These are phyloP conservation scores for Nesometra sesokonis DNA, from an alignment of 35 echinoderm and acorn worm genomes.

Conservation along the genomic window DNA sequence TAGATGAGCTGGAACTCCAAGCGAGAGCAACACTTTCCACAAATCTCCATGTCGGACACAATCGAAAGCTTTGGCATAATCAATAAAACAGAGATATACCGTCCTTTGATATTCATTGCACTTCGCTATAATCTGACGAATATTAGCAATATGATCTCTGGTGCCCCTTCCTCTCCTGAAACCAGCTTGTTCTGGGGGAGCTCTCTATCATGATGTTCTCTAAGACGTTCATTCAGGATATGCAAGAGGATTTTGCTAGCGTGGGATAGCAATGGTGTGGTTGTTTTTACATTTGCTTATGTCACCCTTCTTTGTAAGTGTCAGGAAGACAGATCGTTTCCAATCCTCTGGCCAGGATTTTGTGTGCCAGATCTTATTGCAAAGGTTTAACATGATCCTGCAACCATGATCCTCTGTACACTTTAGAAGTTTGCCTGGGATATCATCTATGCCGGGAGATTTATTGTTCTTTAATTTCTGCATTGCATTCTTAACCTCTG, in stretches of 20 bases:
- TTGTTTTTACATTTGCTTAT: slow-evolving; percentile 31
- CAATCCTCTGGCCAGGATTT: slow-evolving; percentile 30
- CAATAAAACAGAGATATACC: slow-evolving; percentile 28
- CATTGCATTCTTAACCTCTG: slow-evolving; percentile 19
- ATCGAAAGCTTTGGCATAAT: slow-evolving; percentile 42
- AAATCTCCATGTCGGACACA: slow-evolving; percentile 4
- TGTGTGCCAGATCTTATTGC: slow-evolving; percentile 28
- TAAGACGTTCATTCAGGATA: slow-evolving; percentile 30
- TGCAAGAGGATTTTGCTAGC: slow-evolving; percentile 30
- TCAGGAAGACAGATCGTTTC: slow-evolving; percentile 10
- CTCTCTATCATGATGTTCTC: slow-evolving; percentile 24
- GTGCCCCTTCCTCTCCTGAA: slow-evolving; percentile 38
- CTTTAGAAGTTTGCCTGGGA: slow-evolving; percentile 16
- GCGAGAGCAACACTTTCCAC: neutral
- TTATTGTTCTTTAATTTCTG: slow-evolving; percentile 19
- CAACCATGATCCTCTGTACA: slow-evolving; percentile 5
- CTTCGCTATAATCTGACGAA: slow-evolving; percentile 18
- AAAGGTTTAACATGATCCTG: slow-evolving; percentile 8
- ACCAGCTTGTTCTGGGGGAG: slow-evolving; percentile 27
- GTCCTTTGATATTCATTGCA: slow-evolving; percentile 31
- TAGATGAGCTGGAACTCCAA: slow-evolving; percentile 1
- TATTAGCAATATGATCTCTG: slow-evolving; percentile 27
- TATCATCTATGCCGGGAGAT: slow-evolving; percentile 2
- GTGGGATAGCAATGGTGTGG: slow-evolving; percentile 21
- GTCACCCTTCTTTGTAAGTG: slow-evolving; percentile 38